A percentile compares a stretch with the other conserved stretches of the same genome.
Evolutionary conservation across 2,113 vertebrate species (phyloP).

Genomic region (Pygoscelis antarcticus): DNA sequence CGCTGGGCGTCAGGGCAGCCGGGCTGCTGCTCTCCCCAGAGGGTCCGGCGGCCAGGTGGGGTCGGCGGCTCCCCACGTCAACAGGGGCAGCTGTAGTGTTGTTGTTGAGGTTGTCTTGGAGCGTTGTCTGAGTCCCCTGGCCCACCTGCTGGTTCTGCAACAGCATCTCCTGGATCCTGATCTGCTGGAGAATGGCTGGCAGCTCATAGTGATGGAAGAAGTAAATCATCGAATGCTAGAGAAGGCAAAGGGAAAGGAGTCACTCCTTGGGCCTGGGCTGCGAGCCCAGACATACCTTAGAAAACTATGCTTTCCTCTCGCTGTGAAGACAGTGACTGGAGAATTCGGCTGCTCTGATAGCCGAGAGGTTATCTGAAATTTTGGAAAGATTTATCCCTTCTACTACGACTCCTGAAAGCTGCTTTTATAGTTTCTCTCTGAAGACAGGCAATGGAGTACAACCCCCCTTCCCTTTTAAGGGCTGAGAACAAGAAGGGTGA

Average conservation of each 20-base stretch:
- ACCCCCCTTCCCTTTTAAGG: not conserved
- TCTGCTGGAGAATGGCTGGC: conserved; percentile 95
- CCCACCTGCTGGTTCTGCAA: conserved; percentile 91
- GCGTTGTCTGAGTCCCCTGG: conserved; percentile 84
- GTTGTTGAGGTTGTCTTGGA: conserved; percentile 96
- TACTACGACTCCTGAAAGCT: not conserved
- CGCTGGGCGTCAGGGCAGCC: not conserved
- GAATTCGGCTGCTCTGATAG: not conserved
- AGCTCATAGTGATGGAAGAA: conserved; percentile 99
- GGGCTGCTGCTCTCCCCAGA: not conserved
- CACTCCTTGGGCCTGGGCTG: accelerated
- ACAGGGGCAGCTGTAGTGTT: conserved; percentile 68
- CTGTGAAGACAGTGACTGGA: not conserved
- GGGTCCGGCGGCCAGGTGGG: not conserved
- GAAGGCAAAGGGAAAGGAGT: not conserved
- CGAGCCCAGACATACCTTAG: accelerated
- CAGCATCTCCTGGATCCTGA: conserved; percentile 96
- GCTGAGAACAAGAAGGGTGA: not conserved
- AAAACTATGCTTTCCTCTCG: accelerated
- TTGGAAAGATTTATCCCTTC: not conserved
- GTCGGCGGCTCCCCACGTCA: not conserved
- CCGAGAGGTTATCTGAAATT: not conserved
- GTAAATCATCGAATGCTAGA: conserved; percentile 97
- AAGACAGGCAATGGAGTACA: not conserved
- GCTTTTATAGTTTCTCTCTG: not conserved